Evolutionary conservation across 2,797 vertebrate species (phyloP), one percentile per base, ranked within the genome.

Genomic region (Sitta carolinensis): DNA sequence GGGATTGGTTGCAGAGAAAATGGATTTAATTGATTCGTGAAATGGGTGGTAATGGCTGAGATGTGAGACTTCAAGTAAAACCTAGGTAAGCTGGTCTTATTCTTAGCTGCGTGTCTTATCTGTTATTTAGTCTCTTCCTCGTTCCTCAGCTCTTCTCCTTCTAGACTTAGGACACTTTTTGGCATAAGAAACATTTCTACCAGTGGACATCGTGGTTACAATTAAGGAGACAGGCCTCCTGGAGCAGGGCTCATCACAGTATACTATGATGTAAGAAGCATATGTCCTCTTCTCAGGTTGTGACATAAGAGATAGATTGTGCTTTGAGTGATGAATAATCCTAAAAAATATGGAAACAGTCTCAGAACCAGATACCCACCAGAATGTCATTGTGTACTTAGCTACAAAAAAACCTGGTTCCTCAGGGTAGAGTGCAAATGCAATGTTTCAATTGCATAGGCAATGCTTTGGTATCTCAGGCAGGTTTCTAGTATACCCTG

Each of bases 401-500:
- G 21, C 11, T 77, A 5, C 4, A 73, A 69, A 55, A 43, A n/a
- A 34, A 18, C 9, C 17, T 11, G 30, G 0, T 64, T 78, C n/a
- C 22, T 75, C 40, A 18, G 1, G 1, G 8, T 6, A 38, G 15
- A 18, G 9, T 16, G 13, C 7, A 69, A 86, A 76, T 50, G 15
- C 13, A 81, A 45, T 23, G 13, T 13, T 63, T 77, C 59, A 45
- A 32, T 38, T 52, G 57, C 10, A 21, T 11, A 63, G 40, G 3
- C 15, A 66, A 38, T 15, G 7, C 26, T 88, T 83, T 50, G 5
- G 12, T 50, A 67, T 40, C n/a, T 76, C 64, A 67, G 45, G 16
- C 0, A 0, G 19, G 20, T 69, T 48, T 40, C 45, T 73, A 52
- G 19, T 8, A 29, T 21, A 78, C 12, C 26, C 10, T 2, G 0